Evolutionary conservation across 2,888 invertebrate species (phyloP).

Genomic region (Hetaerina titia): DNA sequence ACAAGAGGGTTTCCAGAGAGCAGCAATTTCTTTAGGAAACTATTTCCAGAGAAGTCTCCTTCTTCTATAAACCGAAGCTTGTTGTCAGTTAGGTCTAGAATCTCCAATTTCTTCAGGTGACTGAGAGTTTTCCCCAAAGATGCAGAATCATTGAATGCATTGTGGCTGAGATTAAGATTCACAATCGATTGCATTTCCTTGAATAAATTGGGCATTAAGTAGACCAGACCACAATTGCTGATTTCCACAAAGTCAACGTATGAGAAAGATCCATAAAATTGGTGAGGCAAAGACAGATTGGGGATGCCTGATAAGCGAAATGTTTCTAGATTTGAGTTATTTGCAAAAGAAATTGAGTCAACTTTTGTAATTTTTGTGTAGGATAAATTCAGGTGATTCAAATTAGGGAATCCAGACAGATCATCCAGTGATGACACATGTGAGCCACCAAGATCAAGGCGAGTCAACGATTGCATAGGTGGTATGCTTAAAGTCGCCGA

Average conservation of each 20-base stretch:
- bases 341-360: not conserved
- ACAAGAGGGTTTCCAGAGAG: slow-evolving; percentile 19
- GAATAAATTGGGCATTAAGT: slow-evolving; percentile 8
- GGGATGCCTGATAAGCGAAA: not conserved
- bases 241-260: not conserved
- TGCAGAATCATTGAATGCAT: not conserved
- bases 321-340: not conserved
- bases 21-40: not conserved
- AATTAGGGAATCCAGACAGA: not conserved
- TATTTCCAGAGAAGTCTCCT: not conserved
- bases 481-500: not conserved
- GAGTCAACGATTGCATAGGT: not conserved
- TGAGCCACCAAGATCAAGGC: slow-evolving; percentile 5
- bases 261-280: not conserved
- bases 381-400: slow-evolving; percentile 26
- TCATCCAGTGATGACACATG: not conserved
- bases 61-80: not conserved
- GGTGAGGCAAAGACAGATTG: not conserved
- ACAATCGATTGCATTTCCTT: not conserved
- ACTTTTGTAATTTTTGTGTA: not conserved
- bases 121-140: slow-evolving; percentile 1
- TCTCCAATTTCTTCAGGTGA: not conserved
- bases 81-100: slow-evolving; percentile 40
- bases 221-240: slow-evolving; percentile 16
- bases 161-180: slow-evolving; percentile 25